Base-by-base conservation (phyloP, 2,888 invertebrate species). In the Microctonus aethiopoides region DNA sequence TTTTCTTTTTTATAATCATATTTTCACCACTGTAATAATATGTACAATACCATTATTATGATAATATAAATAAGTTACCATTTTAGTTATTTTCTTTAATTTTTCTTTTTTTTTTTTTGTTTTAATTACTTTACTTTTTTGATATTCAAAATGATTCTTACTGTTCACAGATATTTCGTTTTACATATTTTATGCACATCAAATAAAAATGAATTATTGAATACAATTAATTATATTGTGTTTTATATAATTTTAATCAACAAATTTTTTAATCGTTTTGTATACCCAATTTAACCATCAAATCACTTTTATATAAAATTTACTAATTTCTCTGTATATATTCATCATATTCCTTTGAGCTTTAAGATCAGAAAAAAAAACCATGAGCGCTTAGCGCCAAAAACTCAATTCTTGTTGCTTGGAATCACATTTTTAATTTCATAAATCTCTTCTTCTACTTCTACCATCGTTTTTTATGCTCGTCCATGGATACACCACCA, bases 401-500 rank as follows among this genome's bases (percentile, higher is more conserved):
- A 20, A 46, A 46, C 32, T 62, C 29, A 34, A 29, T 32, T 68
- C 11, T 39, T 60, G 51, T 7, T 60, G 51, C n/a, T 20, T 46
- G 46, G 6, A 4, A 46, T 46, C 46, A 73, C 75, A 79, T 76
- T 74, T 67, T 71, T 68, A 34, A 66, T 72, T 73, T 72, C 74
- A 70, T 73, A 77, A 73, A 78, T 78, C 75, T 68, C 9, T 64
- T 26, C 41, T n/a, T n/a, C n/a, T n/a, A n/a, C n/a, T n/a, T 79
- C 88, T 92, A 98, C 97, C 97, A 99, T 87, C 95, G 94, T 89
- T 99, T 99, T 90, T 99, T 99, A 89, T 99, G 98, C 86, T 99
- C 99, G 87, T 99, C 99, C 96, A 99, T 98, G 74, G 98, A 98
- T 51, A 98, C 98, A 68, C 97, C 98, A 72, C 99, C 99, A 46